Conservation (phyloP, 2,888 invertebrate genomes). For the Ectemnius lituratus region DNA sequence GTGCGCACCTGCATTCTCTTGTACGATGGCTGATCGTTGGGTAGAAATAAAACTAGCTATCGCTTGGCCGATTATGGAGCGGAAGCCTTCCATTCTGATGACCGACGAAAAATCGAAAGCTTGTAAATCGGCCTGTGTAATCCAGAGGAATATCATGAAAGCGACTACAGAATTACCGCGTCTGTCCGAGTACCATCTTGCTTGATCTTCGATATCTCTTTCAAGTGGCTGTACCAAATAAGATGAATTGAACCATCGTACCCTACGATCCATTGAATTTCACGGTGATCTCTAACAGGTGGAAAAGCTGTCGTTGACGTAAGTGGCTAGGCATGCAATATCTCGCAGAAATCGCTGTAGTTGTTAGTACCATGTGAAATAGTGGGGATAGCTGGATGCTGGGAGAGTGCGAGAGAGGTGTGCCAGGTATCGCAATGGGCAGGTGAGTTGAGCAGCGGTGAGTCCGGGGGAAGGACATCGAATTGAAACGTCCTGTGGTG, state of each 20-base stretch:
- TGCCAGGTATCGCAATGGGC: too few species aligned
- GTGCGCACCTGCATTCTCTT: constrained; percentile 40
- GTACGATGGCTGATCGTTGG: constrained; percentile 24
- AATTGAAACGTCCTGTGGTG: constrained; percentile 71
- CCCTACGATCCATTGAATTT: too few species aligned
- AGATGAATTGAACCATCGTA: neutral
- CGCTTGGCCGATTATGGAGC: constrained; percentile 34
- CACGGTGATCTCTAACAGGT: too few species aligned
- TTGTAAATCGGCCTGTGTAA: neutral
- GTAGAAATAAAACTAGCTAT: constrained; percentile 30
- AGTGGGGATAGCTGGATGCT: too few species aligned
- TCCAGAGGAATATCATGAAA: neutral
- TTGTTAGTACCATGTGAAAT: too few species aligned
- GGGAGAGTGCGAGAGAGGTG: too few species aligned
- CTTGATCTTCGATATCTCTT: neutral
- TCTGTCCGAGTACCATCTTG: neutral
- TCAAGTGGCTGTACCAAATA: neutral
- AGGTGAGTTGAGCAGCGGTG: too few species aligned
- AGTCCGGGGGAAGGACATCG: constrained; percentile 46
- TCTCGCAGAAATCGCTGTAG: too few species aligned
- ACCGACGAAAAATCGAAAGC: neutral
- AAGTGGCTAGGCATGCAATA: too few species aligned
- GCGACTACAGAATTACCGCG: neutral
- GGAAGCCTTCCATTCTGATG: neutral
- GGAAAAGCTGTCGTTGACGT: too few species aligned